Conservation (phyloP, 2,888 invertebrate genomes). For the Plebejus anna region DNA sequence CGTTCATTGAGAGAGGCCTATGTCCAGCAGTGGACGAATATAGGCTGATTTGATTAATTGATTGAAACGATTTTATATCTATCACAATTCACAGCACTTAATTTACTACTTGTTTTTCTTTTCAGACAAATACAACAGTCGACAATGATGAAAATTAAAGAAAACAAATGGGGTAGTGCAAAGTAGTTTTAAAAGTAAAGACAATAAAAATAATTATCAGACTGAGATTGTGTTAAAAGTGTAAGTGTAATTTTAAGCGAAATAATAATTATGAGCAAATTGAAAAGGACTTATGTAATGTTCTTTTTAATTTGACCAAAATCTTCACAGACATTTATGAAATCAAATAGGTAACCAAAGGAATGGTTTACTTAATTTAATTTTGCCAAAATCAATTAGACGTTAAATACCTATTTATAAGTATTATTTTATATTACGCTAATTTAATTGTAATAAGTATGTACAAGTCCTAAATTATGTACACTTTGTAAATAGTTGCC, state of each 20-base stretch:
- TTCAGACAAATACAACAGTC: constrained; percentile 28
- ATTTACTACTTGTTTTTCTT: not conserved
- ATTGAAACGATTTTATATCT: too few relatives aligned
- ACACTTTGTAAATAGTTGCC: constrained; percentile 31
- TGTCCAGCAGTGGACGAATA: too few relatives aligned
- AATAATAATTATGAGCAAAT: constrained; percentile 47
- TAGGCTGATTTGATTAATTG: too few relatives aligned
- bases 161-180: constrained; percentile 35
- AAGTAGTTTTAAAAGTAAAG: constrained; percentile 34
- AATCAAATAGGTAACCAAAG: constrained; percentile 51
- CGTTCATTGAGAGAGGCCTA: too few relatives aligned
- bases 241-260: constrained; percentile 32
- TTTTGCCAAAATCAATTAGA: constrained; percentile 29
- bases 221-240: constrained; percentile 31
- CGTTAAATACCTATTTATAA: not conserved
- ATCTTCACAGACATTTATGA: constrained; percentile 34
- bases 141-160: constrained; percentile 28
- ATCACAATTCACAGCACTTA: not conserved
- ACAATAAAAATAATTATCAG: constrained; percentile 29
- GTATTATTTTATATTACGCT: not conserved
- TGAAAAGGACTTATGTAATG: constrained; percentile 52
- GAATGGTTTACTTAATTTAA: constrained; percentile 43
- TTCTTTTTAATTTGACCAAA: constrained; percentile 61
- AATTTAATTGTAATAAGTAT: constrained; percentile 6
- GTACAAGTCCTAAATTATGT: constrained; percentile 26